These are phyloP conservation scores for Coptodon bakossiorum DNA, from an alignment of 2,113 vertebrate species.

Conservation along the genomic window DNA sequence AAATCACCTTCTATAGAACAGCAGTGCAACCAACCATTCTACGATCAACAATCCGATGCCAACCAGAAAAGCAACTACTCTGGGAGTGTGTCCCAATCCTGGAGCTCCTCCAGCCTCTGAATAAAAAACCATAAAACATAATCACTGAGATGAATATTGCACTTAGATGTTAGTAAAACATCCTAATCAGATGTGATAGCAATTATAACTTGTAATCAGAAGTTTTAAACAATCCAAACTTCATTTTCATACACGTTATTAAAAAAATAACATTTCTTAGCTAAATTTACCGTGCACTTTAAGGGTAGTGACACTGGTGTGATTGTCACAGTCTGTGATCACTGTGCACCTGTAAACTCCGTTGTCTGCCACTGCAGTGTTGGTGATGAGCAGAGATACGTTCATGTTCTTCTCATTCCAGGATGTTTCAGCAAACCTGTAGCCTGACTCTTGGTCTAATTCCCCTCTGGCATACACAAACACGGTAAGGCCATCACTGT, in stretches of 20 bases:
- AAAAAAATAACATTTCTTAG: background rate
- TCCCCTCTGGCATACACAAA: accelerated
- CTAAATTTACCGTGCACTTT: constrained; percentile 50
- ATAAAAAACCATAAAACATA: background rate
- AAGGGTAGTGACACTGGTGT: accelerated
- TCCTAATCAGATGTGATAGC: too few species aligned
- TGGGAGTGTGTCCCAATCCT: accelerated
- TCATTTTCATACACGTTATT: background rate
- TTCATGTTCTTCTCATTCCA: background rate
- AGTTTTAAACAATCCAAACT: background rate
- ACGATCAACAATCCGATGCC: constrained; percentile 57
- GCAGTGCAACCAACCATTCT: constrained; percentile 32
- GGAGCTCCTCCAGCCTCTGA: accelerated
- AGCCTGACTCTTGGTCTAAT: background rate
- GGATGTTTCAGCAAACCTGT: background rate
- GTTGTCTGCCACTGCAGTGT: constrained; percentile 4
- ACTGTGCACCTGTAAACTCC: background rate
- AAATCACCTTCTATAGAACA: background rate
- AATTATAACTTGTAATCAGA: background rate
- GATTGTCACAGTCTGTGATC: accelerated
- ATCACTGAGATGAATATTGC: background rate
- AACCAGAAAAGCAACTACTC: constrained; percentile 28
- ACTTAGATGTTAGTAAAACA: background rate
- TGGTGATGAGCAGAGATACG: constrained; percentile 50
- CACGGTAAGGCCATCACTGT: too few species aligned